Evolutionary conservation across 2,797 vertebrate species (phyloP).

Genomic region (Numenius phaeopus): DNA sequence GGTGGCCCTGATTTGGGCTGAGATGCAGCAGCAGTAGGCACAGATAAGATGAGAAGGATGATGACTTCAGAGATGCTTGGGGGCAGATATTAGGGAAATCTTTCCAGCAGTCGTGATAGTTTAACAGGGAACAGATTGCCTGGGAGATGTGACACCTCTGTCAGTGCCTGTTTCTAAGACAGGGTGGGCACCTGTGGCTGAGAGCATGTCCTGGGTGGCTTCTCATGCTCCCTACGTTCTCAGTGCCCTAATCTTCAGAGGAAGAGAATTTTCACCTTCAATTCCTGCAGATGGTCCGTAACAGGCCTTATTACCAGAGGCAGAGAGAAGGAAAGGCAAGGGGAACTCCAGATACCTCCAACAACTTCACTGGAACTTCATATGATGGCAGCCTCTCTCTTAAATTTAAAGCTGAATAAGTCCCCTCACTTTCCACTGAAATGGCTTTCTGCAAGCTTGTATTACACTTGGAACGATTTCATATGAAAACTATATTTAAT

Average conservation of each 20-base stretch:
- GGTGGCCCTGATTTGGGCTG: background rate
- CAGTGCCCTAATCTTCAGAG: background rate
- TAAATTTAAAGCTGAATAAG: background rate
- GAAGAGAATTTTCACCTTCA: background rate
- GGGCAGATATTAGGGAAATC: background rate
- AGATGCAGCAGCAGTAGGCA: background rate
- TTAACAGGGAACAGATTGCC: background rate
- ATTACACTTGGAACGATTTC: background rate
- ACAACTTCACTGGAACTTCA: background rate
- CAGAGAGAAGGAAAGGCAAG: background rate
- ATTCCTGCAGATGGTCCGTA: background rate
- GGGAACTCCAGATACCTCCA: background rate
- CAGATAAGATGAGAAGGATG: background rate
- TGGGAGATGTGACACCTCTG: background rate
- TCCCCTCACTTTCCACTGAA: background rate
- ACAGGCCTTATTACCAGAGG: fast-evolving
- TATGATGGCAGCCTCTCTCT: background rate
- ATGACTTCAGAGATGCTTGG: background rate
- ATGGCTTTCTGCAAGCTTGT: background rate
- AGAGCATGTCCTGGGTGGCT: background rate
- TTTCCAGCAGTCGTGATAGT: background rate
- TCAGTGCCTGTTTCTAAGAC: background rate
- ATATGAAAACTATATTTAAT: slow-evolving; percentile 29
- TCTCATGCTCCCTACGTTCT: background rate
- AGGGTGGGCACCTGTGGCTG: background rate